Evolutionary conservation across 2,888 invertebrate species (phyloP).

Genomic region (Pherbina coryleti): DNA sequence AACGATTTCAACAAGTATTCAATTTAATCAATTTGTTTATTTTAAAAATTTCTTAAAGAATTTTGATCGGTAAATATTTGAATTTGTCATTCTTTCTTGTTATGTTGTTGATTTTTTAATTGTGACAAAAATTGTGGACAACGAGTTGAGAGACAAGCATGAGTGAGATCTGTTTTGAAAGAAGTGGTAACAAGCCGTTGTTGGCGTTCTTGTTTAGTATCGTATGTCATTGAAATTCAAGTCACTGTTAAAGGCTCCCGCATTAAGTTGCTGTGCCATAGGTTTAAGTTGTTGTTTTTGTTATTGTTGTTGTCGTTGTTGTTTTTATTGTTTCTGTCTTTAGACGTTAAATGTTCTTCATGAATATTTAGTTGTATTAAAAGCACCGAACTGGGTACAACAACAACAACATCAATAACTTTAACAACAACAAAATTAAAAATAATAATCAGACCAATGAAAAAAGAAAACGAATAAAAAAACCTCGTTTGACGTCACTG

Average conservation of each 20-base stretch:
- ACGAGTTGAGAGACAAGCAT: neutral
- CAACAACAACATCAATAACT: neutral
- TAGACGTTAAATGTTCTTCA: constrained; percentile 32
- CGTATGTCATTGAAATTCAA: constrained; percentile 12
- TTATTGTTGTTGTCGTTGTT: constrained; percentile 23
- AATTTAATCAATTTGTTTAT: too few relatives aligned
- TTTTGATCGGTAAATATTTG: neutral
- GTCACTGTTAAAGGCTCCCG: constrained; percentile 16
- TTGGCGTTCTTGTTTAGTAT: neutral
- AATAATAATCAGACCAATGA: neutral
- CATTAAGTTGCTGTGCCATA: neutral
- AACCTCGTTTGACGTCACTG: constrained; percentile 35
- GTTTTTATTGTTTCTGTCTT: constrained; percentile 22
- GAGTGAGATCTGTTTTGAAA: neutral
- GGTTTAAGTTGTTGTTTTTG: neutral
- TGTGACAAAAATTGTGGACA: neutral
- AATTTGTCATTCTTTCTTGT: neutral
- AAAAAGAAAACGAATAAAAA: neutral
- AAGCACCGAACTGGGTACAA: neutral
- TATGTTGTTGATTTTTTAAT: neutral
- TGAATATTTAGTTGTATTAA: constrained; percentile 23
- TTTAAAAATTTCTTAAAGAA: too few relatives aligned
- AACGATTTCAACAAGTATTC: too few relatives aligned
- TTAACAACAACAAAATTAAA: neutral
- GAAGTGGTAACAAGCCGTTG: too few relatives aligned